Conservation (phyloP, 30 jellyfish, hydroid and myxozoan genomes). For the Morbakka virulenta region DNA sequence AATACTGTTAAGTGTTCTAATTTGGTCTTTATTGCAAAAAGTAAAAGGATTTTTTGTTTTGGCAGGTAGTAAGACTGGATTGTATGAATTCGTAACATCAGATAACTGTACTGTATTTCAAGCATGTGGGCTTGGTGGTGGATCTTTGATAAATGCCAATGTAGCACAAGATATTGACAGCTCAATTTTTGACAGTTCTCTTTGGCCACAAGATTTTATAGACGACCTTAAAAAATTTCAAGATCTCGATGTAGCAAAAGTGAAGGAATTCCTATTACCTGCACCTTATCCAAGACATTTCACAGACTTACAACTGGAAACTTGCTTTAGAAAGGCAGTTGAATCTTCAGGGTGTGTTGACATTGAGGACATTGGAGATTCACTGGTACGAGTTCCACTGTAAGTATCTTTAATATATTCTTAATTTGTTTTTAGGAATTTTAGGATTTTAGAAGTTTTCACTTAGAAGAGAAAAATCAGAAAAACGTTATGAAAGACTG, state of each 20-base stretch:
- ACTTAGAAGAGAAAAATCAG: no score
- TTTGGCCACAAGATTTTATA: neutral
- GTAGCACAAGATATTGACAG: constrained; percentile 15
- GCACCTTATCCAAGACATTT: neutral
- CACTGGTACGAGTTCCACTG: neutral
- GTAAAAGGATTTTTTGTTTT: neutral
- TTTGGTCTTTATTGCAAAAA: no score
- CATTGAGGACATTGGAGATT: neutral
- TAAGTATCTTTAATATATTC: no score
- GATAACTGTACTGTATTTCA: neutral
- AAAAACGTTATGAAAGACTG: no score
- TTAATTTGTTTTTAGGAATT: no score
- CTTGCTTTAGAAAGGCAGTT: neutral
- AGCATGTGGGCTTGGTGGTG: constrained; percentile 58
- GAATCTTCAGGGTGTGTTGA: neutral
- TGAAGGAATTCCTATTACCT: neutral
- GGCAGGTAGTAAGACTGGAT: neutral
- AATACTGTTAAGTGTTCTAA: no score
- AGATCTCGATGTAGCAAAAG: neutral
- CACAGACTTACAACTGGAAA: neutral
- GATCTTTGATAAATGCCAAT: constrained; percentile 36
- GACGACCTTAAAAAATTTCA: neutral
- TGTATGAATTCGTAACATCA: neutral
- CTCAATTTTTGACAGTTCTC: neutral
- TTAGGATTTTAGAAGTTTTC: no score